These are phyloP conservation scores for Nothoprocta perdicaria DNA, from an alignment of 2,113 vertebrate species.

Conservation along the genomic window DNA sequence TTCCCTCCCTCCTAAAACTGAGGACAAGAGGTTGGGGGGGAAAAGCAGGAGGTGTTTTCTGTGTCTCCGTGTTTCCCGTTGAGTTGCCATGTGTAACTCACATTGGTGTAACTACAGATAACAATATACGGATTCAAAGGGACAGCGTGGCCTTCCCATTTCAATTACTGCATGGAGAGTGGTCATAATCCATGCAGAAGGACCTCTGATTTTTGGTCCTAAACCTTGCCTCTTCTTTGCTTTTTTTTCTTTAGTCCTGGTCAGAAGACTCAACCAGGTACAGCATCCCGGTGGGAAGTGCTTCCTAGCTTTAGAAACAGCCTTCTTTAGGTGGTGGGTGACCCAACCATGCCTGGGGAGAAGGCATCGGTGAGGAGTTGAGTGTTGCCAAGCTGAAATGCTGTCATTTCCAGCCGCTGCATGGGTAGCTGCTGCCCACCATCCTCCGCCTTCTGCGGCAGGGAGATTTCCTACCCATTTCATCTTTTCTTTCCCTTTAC, in stretches of 20 bases:
- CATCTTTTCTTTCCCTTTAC: background rate
- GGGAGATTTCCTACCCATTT: background rate
- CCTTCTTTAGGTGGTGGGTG: background rate
- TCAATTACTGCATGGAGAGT: background rate
- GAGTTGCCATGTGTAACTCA: background rate
- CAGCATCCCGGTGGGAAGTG: background rate
- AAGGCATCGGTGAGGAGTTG: background rate
- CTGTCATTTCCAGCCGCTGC: background rate
- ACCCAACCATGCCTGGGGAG: fast-evolving
- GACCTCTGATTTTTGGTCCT: background rate
- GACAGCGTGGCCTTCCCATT: background rate
- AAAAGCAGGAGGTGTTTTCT: background rate
- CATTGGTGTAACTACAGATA: background rate
- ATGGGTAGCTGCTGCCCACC: fast-evolving
- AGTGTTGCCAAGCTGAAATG: background rate
- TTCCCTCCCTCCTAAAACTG: background rate
- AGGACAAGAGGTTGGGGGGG: background rate
- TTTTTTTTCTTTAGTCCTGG: background rate
- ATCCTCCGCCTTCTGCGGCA: background rate
- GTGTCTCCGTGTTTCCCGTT: background rate
- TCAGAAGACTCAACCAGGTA: background rate
- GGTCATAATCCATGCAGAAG: background rate
- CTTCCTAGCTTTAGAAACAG: background rate
- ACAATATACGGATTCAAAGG: background rate
- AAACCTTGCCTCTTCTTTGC: background rate